Evolutionary conservation across 2,113 vertebrate species (phyloP).

Genomic region (Trachemys scripta): DNA sequence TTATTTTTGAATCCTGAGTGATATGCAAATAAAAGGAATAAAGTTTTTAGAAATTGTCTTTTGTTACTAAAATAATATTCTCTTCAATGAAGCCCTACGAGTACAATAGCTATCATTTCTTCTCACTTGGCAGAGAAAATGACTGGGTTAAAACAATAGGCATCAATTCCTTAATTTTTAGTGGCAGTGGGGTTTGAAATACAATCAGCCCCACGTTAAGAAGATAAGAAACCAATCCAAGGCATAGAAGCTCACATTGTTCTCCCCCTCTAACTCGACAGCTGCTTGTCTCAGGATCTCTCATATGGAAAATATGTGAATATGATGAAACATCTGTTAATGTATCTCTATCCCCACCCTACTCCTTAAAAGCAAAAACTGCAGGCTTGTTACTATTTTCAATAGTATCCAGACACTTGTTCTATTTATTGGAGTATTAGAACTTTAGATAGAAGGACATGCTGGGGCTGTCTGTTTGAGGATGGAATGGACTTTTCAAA

Average conservation of each 20-base stretch:
- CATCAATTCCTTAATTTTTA: neutral
- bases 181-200: slow-evolving; percentile 50
- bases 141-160: neutral
- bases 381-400: slow-evolving; percentile 63
- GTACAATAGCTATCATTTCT: neutral
- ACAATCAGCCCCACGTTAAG: neutral
- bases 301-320: slow-evolving; percentile 65
- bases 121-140: neutral
- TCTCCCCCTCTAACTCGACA: slow-evolving; percentile 59
- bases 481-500: neutral
- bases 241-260: slow-evolving; percentile 3
- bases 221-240: slow-evolving; percentile 53
- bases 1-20: slow-evolving; percentile 23
- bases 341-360: slow-evolving; percentile 23
- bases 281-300: slow-evolving; percentile 60
- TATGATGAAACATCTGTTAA: slow-evolving; percentile 50
- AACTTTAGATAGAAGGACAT: neutral
- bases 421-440: neutral
- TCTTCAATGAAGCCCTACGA: neutral
- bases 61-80: neutral
- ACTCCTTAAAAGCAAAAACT: slow-evolving; percentile 54
- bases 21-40: slow-evolving; percentile 24
- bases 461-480: neutral
- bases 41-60: neutral
- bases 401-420: slow-evolving; percentile 53